A percentile compares a stretch with the other conserved stretches of the same genome.
Evolutionary conservation across 1,140 invertebrate species (phyloP).

Genomic region (Apis dorsata): DNA sequence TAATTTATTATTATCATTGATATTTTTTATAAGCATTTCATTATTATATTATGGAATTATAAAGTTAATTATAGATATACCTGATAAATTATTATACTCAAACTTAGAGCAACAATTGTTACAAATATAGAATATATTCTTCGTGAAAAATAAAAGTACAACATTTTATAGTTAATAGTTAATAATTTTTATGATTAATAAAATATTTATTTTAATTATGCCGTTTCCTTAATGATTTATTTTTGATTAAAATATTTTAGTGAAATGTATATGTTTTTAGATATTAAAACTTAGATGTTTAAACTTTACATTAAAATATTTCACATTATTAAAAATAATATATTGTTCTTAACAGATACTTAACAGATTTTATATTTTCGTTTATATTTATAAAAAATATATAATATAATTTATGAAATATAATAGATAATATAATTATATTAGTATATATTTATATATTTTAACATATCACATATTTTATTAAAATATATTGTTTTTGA

Average conservation of each 20-base stretch:
- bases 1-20: neutral
- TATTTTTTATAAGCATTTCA: neutral
- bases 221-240: neutral
- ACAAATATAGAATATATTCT: constrained; percentile 50
- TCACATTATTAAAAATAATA: neutral
- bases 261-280: too few relatives aligned
- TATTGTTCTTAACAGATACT: neutral
- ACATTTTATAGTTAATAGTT: neutral
- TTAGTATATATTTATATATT: too few relatives aligned
- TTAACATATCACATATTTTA: neutral
- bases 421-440: too few relatives aligned
- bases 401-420: too few relatives aligned
- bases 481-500: neutral
- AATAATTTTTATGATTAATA: neutral
- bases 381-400: too few relatives aligned
- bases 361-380: neutral
- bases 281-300: too few relatives aligned
- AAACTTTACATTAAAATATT: neutral
- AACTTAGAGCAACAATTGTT: constrained; percentile 4
- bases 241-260: neutral
- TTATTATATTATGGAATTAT: neutral
- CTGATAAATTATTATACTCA: constrained; percentile 57
- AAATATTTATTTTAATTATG: neutral
- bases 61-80: constrained; percentile 29
- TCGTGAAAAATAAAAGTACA: neutral